These are phyloP conservation scores for Adelognathus sp. DNA, from an alignment of 2,888 invertebrate genomes.

Conservation along the genomic window DNA sequence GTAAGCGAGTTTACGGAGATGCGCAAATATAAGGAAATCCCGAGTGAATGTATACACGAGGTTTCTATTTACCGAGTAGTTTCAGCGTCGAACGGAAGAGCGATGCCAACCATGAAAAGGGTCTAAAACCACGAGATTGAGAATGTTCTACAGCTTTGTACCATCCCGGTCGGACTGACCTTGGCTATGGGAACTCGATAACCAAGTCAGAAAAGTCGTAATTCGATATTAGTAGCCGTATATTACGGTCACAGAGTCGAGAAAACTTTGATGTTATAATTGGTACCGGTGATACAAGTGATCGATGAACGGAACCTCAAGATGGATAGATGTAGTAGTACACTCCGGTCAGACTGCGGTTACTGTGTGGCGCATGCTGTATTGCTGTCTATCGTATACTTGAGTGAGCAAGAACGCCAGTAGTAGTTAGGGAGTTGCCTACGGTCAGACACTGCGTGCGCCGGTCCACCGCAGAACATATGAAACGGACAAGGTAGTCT, in stretches of 20 bases:
- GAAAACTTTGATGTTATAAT: conserved; percentile 13
- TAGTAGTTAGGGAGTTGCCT: neutral
- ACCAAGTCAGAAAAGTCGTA: neutral
- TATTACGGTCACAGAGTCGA: neutral
- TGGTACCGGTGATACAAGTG: conserved; percentile 1
- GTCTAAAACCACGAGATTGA: neutral
- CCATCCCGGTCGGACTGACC: neutral
- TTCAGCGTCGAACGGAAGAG: neutral
- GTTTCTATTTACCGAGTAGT: neutral
- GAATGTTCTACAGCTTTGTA: neutral
- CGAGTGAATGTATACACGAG: conserved; percentile 6
- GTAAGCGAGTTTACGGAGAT: neutral
- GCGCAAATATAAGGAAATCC: neutral
- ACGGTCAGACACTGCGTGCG: conserved; percentile 15
- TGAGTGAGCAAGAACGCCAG: neutral
- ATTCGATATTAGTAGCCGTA: neutral
- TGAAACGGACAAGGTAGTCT: neutral
- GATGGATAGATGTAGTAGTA: neutral
- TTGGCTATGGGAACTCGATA: neutral
- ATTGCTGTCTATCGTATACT: neutral
- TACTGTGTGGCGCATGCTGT: neutral
- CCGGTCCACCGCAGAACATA: neutral
- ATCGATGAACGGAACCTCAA: conserved; percentile 1
- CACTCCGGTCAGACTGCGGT: conserved; percentile 4
- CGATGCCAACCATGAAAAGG: neutral